A percentile compares a stretch with the other conserved stretches of the same genome.
phyloP scores from a whole-genome alignment of 2,888 invertebrate species.

The Meandrusa payeni region DNA sequence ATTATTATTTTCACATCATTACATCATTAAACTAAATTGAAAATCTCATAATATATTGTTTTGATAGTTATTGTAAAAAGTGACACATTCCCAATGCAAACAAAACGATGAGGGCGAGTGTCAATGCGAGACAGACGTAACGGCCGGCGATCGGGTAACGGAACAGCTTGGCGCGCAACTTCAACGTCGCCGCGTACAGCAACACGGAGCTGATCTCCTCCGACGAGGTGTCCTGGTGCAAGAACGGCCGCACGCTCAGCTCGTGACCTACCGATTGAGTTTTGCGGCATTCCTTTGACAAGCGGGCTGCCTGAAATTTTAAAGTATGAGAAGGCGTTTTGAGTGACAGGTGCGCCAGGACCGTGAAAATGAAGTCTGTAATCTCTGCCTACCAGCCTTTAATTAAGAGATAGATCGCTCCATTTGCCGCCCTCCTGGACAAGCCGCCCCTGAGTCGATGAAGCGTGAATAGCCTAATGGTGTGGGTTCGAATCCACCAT shows the following conservation, averaged over 20 bases:
- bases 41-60: background rate
- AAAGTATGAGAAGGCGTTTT: too few species aligned
- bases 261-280: conserved; percentile 90
- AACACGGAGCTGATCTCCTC: conserved; percentile 89
- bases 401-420: too few species aligned
- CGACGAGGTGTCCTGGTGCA: conserved; percentile 88
- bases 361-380: too few species aligned
- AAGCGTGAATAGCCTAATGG: too few species aligned
- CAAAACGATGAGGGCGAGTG: conserved; percentile 79
- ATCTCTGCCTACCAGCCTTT: too few species aligned
- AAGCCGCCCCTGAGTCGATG: too few species aligned
- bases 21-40: conserved; percentile 17
- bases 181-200: conserved; percentile 87
- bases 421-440: too few species aligned
- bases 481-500: too few species aligned
- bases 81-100: conserved; percentile 88
- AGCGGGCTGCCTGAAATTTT: conserved; percentile 86
- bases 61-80: conserved; percentile 66
- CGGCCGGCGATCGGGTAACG: conserved; percentile 86
- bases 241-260: conserved; percentile 88
- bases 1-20: conserved; percentile 23
- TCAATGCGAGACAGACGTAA: conserved; percentile 83
- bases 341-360: too few species aligned
- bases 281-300: conserved; percentile 86
- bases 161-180: conserved; percentile 87